A percentile compares a stretch with the other conserved stretches of the same genome.
phyloP scores from a whole-genome alignment of 2,113 vertebrate species.

The Leucopsar rothschildi region DNA sequence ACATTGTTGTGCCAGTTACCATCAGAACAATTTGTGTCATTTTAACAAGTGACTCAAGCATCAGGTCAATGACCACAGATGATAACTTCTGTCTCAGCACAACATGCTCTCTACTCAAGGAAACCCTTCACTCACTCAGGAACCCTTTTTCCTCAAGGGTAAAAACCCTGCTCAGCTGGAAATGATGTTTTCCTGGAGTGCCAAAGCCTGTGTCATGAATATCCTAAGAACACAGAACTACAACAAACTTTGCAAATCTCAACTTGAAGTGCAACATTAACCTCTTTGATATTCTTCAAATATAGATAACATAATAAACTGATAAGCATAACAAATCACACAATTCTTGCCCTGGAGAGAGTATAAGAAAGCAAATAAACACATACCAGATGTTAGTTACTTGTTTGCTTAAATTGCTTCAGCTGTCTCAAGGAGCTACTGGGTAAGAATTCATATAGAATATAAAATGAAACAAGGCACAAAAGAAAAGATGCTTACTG shows the following conservation, averaged over 20 bases:
- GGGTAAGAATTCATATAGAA: neutral
- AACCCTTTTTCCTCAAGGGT: neutral
- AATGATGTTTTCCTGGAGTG: neutral
- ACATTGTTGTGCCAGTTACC: neutral
- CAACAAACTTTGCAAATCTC: neutral
- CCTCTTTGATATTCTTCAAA: neutral
- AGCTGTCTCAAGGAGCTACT: constrained; percentile 11
- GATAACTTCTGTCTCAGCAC: neutral
- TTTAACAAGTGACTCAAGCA: neutral
- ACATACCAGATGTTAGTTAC: constrained; percentile 35
- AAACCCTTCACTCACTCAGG: neutral
- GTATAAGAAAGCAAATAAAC: constrained; percentile 3
- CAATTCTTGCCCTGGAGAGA: neutral
- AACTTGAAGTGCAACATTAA: neutral
- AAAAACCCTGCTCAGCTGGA: neutral
- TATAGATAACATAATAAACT: neutral
- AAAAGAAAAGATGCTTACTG: constrained; percentile 13
- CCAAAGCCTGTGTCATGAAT: neutral
- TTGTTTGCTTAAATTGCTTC: constrained; percentile 29
- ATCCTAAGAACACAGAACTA: neutral
- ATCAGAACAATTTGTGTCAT: neutral
- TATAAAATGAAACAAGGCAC: constrained; percentile 17
- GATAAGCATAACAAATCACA: constrained; percentile 16
- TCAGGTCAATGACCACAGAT: neutral
- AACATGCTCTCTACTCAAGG: neutral